These are phyloP conservation scores for Prionailurus viverrinus DNA, from an alignment of 2,113 vertebrate genomes.

Conservation along the genomic window DNA sequence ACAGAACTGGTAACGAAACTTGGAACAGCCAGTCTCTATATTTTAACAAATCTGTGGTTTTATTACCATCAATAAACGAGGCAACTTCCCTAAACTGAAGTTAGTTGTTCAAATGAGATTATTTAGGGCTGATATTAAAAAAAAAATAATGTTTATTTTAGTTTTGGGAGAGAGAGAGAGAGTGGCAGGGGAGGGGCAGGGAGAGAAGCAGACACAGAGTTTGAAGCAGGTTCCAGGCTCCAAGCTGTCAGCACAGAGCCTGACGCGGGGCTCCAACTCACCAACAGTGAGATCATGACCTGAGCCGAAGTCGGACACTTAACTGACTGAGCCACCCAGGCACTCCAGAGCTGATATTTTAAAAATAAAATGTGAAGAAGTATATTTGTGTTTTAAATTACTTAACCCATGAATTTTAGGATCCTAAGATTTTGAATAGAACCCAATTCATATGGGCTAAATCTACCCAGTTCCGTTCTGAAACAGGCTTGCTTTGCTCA, in stretches of 20 bases:
- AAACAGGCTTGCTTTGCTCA: neutral
- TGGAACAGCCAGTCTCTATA: neutral
- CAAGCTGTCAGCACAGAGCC: too few relatives aligned
- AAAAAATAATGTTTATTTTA: neutral
- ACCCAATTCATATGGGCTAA: too few relatives aligned
- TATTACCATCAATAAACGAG: slow-evolving; percentile 50
- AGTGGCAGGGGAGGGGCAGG: too few relatives aligned
- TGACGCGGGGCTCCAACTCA: too few relatives aligned
- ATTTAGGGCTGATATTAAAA: slow-evolving; percentile 28
- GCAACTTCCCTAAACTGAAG: neutral
- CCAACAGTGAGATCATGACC: too few relatives aligned
- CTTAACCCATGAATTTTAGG: neutral
- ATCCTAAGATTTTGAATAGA: neutral
- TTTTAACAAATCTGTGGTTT: slow-evolving; percentile 75
- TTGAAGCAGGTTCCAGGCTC: too few relatives aligned
- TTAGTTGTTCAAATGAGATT: slow-evolving; percentile 8
- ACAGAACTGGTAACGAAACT: slow-evolving; percentile 48
- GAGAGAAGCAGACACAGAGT: too few relatives aligned
- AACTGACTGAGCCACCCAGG: too few relatives aligned
- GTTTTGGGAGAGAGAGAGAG: too few relatives aligned
- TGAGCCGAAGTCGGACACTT: too few relatives aligned
- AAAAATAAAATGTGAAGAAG: slow-evolving; percentile 11
- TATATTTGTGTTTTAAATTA: neutral
- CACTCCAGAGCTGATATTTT: neutral
- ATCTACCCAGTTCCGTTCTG: neutral